phyloP scores from a whole-genome alignment of 2,888 invertebrate genomes.

The Chrysodeixis includens region DNA sequence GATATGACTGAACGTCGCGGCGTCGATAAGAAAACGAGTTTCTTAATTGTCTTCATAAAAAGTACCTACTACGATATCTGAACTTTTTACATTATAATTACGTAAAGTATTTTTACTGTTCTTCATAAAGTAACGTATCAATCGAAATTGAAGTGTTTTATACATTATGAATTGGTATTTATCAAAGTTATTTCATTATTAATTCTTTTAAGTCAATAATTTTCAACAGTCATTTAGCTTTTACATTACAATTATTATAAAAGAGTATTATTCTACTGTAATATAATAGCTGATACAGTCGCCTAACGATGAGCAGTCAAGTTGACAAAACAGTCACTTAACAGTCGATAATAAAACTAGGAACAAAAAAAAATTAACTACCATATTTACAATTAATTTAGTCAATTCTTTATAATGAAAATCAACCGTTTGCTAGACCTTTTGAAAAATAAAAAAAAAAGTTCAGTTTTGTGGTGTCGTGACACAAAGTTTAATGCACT shows the following conservation, averaged over 20 bases:
- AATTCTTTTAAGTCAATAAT: background rate
- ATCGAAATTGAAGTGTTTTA: background rate
- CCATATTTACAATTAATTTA: no score
- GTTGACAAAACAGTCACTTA: no score
- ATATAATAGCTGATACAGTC: no score
- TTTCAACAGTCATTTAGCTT: background rate
- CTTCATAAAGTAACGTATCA: background rate
- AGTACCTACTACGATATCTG: background rate
- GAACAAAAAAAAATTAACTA: no score
- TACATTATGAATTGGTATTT: background rate
- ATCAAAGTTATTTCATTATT: background rate
- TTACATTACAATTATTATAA: background rate
- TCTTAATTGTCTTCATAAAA: background rate
- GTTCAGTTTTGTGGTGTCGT: no score
- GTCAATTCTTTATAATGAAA: no score
- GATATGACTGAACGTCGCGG: constrained; percentile 7
- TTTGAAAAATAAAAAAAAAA: no score
- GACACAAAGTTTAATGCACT: no score
- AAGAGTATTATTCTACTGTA: no score
- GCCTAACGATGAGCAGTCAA: no score
- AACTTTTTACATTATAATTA: background rate
- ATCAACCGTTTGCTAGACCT: no score
- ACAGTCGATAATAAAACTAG: no score
- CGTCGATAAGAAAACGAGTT: constrained; percentile 15
- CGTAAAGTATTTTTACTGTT: background rate